These are phyloP conservation scores for Hyles euphorbiae DNA, from an alignment of 1,140 invertebrate genomes.

Conservation along the genomic window DNA sequence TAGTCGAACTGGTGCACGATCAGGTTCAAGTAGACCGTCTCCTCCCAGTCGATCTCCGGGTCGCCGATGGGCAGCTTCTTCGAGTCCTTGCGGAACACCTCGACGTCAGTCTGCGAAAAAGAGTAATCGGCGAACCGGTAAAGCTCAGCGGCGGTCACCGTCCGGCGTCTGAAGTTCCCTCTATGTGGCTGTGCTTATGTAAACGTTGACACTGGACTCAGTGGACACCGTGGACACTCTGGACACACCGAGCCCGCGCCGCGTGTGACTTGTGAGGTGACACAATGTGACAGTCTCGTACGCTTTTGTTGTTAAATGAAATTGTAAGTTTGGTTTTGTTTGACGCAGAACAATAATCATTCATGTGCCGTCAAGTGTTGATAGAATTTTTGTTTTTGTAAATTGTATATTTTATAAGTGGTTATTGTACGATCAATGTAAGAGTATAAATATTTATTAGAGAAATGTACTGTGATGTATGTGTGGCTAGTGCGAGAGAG, in stretches of 20 bases:
- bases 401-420: slow-evolving; percentile 70
- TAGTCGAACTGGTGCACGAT: slow-evolving; percentile 99
- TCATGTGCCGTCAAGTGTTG: slow-evolving; percentile 47
- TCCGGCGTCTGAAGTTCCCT: not conserved
- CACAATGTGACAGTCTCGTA: slow-evolving; percentile 34
- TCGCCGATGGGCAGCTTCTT: slow-evolving; percentile 96
- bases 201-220: slow-evolving; percentile 4
- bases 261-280: slow-evolving; percentile 1
- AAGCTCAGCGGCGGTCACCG: slow-evolving; percentile 14
- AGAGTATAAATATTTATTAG: slow-evolving; percentile 60
- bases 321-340: slow-evolving; percentile 44
- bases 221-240: not conserved
- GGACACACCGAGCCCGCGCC: not conserved
- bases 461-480: slow-evolving; percentile 63
- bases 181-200: slow-evolving; percentile 25
- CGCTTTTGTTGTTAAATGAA: slow-evolving; percentile 57
- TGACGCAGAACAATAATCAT: slow-evolving; percentile 48
- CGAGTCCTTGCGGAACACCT: slow-evolving; percentile 97
- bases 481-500: slow-evolving; percentile 24
- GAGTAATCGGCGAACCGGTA: slow-evolving; percentile 21
- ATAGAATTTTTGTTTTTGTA: slow-evolving; percentile 59
- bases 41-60: slow-evolving; percentile 98
- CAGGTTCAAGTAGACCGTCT: slow-evolving; percentile 98
- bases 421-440: slow-evolving; percentile 53
- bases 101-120: slow-evolving; percentile 87